Evolutionary conservation across 2,888 invertebrate species (phyloP), one percentile per base, ranked within the genome.

Genomic region (Torymus aiolomorphi): DNA sequence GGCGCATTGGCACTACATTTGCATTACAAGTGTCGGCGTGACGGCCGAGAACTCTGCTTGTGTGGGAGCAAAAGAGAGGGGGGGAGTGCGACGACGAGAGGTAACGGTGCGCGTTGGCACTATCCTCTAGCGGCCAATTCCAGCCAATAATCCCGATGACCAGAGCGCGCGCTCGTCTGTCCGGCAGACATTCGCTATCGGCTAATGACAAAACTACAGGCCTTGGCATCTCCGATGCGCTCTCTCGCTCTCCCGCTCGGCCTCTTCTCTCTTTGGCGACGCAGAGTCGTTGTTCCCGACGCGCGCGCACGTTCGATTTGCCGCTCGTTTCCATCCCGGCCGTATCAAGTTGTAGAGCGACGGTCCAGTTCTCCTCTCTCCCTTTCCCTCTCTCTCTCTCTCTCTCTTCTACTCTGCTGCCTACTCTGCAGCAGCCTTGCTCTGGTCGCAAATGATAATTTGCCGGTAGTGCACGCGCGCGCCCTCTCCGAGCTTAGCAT

Each of bases 191-290:
- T 79, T 83, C 79, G 88, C 87, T 89, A 89, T 89, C 88, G 89
- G 87, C 89, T 90, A 90, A 90, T 90, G 89, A 90, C 90, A 89
- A 90, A 90, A 90, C 90, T 90, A 90, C 89, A 90, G 90, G 89
- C 88, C 87, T 87, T 86, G 85, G 80, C 74, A 82, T 82, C 83
- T 82, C 83, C 83, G 84, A 81, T 82, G 84, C 82, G 83, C 57
- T 24, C 31, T n/a, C 52, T 42, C 18, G 24, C 52, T 13, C 11
- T 31, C 13, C 14, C 63, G 31, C 74, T 65, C 56, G 54, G 57
- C 56, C 67, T 63, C 67, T 56, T 72, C 73, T 31, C 31, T 31
- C 31, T 31, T 31, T 31, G 31, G 31, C 31, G 31, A 31, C 72
- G 20, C 62, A 61, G 67, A 54, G 61, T 71, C 79, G 54, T 71